phyloP scores from a whole-genome alignment of 2,888 invertebrate genomes.

The Platynereis dumerilii region DNA sequence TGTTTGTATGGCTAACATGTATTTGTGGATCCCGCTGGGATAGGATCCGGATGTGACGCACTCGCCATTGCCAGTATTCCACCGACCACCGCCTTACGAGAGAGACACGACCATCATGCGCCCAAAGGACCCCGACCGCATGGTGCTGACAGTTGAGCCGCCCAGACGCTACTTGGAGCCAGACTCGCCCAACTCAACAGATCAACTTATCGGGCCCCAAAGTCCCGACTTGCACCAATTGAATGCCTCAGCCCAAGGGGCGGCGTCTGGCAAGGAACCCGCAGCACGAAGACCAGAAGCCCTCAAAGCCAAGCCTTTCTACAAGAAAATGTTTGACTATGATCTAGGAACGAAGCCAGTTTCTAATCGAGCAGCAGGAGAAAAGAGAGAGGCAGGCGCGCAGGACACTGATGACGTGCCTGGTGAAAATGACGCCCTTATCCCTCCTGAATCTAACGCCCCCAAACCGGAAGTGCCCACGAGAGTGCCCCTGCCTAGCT shows the following conservation, averaged over 20 bases:
- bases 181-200: constrained; percentile 26
- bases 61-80: constrained; percentile 32
- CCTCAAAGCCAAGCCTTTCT: constrained; percentile 1
- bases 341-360: constrained; percentile 2
- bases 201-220: constrained; percentile 27
- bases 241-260: background rate
- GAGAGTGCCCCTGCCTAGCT: no score
- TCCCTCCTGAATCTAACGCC: background rate
- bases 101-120: constrained; percentile 28
- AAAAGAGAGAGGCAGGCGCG: background rate
- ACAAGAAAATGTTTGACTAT: constrained; percentile 20
- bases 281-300: background rate
- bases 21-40: no score
- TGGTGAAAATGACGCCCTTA: background rate
- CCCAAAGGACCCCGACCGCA: constrained; percentile 24
- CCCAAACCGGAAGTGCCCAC: background rate
- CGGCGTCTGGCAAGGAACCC: no score
- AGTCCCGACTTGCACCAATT: constrained; percentile 17
- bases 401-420: background rate
- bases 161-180: constrained; percentile 20
- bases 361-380: background rate
- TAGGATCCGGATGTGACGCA: constrained; percentile 32
- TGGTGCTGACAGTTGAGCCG: constrained; percentile 30
- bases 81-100: constrained; percentile 28
- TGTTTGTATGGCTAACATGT: no score